phyloP scores from a whole-genome alignment of 2,797 vertebrate genomes.

The Oophaga sylvatica region DNA sequence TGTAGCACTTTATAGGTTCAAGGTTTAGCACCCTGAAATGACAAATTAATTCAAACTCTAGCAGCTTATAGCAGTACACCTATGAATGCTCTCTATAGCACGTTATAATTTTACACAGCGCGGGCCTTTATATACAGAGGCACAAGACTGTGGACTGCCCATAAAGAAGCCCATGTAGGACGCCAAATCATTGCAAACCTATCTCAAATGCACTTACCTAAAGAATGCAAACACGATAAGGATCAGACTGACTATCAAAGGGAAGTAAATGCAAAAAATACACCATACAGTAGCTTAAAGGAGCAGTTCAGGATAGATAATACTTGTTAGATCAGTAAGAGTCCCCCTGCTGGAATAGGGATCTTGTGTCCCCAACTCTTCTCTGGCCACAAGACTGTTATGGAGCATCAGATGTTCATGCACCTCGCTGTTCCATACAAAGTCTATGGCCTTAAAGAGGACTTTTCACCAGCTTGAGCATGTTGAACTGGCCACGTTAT shows the following conservation, averaged over 20 bases:
- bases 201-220: neutral
- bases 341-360: too few relatives aligned
- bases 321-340: too few relatives aligned
- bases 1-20: conserved; percentile 37
- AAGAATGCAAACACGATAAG: neutral
- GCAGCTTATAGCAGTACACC: neutral
- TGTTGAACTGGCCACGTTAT: too few relatives aligned
- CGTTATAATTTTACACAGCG: neutral
- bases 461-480: too few relatives aligned
- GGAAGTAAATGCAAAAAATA: too few relatives aligned
- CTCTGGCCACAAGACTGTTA: too few relatives aligned
- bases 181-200: neutral
- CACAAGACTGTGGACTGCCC: neutral
- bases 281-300: too few relatives aligned
- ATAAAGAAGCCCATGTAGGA: neutral
- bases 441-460: too few relatives aligned
- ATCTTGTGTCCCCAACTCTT: too few relatives aligned
- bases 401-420: too few relatives aligned
- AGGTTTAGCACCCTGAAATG: conserved; percentile 43
- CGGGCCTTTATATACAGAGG: neutral
- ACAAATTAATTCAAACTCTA: conserved; percentile 36
- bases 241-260: neutral
- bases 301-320: too few relatives aligned
- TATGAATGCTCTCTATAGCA: conserved; percentile 16
- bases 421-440: too few relatives aligned